Conservation (phyloP, 2,888 invertebrate species). For the Sclerodermus sp. region DNA sequence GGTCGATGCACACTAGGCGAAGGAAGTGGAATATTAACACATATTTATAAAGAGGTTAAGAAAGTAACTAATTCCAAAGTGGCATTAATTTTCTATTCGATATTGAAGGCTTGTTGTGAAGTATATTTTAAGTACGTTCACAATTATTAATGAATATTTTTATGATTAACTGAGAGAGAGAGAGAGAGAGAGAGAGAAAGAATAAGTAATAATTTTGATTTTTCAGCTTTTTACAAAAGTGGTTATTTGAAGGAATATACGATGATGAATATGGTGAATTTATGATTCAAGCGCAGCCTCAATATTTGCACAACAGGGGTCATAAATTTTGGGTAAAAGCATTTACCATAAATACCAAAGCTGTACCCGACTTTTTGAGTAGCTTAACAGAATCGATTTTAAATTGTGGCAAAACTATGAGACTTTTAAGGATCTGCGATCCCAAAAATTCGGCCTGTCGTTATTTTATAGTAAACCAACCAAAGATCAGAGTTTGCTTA, state of each 20-base stretch:
- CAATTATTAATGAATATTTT: neutral
- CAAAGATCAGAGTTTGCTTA: constrained; percentile 62
- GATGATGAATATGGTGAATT: constrained; percentile 83
- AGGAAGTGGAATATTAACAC: constrained; percentile 67
- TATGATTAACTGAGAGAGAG: neutral
- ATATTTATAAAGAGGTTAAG: constrained; percentile 67
- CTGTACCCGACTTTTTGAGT: constrained; percentile 70
- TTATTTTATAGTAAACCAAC: constrained; percentile 61
- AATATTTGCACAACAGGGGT: constrained; percentile 66
- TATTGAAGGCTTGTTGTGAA: constrained; percentile 62
- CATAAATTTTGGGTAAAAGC: constrained; percentile 72
- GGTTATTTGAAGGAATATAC: constrained; percentile 83
- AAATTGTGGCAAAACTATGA: constrained; percentile 74
- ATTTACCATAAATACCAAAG: constrained; percentile 59
- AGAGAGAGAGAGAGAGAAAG: neutral
- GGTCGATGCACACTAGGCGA: constrained; percentile 37
- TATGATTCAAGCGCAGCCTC: constrained; percentile 73
- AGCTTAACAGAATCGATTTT: constrained; percentile 68
- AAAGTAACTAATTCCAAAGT: constrained; percentile 63
- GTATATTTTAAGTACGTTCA: constrained; percentile 64
- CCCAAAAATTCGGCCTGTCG: constrained; percentile 65
- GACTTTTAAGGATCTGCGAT: constrained; percentile 70
- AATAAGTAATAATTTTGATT: neutral
- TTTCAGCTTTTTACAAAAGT: constrained; percentile 73
- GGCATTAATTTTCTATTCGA: constrained; percentile 63